A percentile compares a stretch with the other conserved stretches of the same genome.
phyloP scores from a whole-genome alignment of 2,113 vertebrate genomes.

The Gracilinanus agilis region DNA sequence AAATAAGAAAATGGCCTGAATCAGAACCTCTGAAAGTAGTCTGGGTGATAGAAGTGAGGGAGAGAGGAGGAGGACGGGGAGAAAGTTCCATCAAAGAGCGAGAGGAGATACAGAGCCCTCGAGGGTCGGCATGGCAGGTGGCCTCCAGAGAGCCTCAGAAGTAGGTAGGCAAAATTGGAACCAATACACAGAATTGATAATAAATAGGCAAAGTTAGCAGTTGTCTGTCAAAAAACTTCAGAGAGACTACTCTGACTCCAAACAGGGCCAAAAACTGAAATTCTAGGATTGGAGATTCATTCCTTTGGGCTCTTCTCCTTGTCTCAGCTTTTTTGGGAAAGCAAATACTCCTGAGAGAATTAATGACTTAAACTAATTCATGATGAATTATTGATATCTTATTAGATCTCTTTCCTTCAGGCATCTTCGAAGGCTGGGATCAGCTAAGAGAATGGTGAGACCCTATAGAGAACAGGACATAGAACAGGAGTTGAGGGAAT shows the following conservation, averaged over 20 bases:
- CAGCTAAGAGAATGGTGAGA: background rate
- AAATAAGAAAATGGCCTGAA: slow-evolving; percentile 27
- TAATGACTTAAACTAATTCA: background rate
- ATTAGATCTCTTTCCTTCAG: background rate
- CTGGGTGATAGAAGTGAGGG: no score
- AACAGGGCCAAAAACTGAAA: background rate
- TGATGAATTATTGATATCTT: background rate
- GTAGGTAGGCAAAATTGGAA: background rate
- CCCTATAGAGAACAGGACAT: background rate
- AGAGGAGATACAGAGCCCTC: background rate
- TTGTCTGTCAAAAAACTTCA: background rate
- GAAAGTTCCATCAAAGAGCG: background rate
- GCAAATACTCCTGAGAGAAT: background rate
- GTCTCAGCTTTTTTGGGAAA: background rate
- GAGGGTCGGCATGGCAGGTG: background rate
- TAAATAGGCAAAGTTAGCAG: background rate
- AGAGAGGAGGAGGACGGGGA: background rate
- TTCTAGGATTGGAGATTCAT: background rate
- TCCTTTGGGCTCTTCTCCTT: slow-evolving; percentile 6
- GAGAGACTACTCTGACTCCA: no score
- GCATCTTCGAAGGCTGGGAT: background rate
- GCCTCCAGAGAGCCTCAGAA: background rate
- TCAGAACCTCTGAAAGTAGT: accelerated
- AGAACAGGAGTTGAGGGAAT: background rate
- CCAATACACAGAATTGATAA: no score